A percentile compares a stretch with the other conserved stretches of the same genome.
phyloP scores from a whole-genome alignment of 2,113 vertebrate species.

The Stercorarius parasiticus region DNA sequence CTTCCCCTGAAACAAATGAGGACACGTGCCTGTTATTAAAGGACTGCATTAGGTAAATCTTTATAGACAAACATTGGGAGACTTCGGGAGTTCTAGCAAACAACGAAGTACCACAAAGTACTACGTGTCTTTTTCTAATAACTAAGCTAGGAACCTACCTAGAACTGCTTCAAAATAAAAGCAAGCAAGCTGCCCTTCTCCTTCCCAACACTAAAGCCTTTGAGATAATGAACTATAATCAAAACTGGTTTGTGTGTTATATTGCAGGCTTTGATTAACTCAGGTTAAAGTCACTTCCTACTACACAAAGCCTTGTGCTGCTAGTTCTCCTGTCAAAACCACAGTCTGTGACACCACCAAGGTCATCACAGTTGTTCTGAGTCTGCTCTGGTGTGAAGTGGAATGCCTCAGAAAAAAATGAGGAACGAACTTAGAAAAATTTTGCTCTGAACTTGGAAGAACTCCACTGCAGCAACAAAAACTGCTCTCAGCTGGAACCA shows the following conservation, averaged over 20 bases:
- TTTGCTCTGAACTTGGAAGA: background rate
- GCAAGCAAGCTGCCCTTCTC: background rate
- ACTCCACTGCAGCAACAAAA: background rate
- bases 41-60: background rate
- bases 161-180: background rate
- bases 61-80: background rate
- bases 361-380: background rate
- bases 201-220: background rate
- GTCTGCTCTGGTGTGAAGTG: background rate
- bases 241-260: background rate
- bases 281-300: background rate
- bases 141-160: background rate
- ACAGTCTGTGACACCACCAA: background rate
- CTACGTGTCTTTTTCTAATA: background rate
- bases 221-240: background rate
- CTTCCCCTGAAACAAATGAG: background rate
- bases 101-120: background rate
- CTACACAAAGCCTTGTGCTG: background rate
- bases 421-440: background rate
- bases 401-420: background rate
- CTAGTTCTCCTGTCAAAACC: background rate
- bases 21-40: accelerated
- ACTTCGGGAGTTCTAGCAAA: background rate
- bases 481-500: background rate
- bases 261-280: background rate